These are phyloP conservation scores for Chaetogeoica ovagalla DNA, from an alignment of 2,888 invertebrate genomes.

Conservation along the genomic window DNA sequence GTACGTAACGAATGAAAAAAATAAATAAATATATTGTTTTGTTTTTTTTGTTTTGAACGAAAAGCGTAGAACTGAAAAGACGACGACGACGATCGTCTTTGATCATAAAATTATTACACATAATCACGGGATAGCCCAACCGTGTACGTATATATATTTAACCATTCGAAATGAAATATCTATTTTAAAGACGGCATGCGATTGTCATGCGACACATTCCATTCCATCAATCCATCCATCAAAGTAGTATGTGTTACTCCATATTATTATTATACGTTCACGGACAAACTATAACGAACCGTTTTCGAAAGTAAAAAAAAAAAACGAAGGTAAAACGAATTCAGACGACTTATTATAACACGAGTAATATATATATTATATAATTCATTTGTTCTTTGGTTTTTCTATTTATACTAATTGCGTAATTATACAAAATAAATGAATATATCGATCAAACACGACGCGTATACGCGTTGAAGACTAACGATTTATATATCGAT, in stretches of 20 bases:
- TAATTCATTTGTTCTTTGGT: too few relatives aligned
- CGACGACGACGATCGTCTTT: not conserved
- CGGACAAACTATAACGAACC: slow-evolving; percentile 9
- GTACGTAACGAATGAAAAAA: not conserved
- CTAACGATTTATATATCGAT: not conserved
- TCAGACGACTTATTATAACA: not conserved
- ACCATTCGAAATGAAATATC: slow-evolving; percentile 4
- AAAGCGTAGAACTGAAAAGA: not conserved
- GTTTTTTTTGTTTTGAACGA: not conserved
- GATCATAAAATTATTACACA: slow-evolving; percentile 11
- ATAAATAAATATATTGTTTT: too few relatives aligned
- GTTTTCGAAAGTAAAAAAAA: slow-evolving; percentile 33
- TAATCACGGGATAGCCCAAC: not conserved
- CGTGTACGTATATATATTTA: not conserved
- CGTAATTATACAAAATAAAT: not conserved
- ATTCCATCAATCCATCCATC: slow-evolving; percentile 5
- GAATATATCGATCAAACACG: not conserved
- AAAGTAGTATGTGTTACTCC: not conserved
- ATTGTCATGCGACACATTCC: slow-evolving; percentile 6
- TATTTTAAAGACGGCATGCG: not conserved
- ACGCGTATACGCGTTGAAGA: not conserved
- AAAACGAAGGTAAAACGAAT: slow-evolving; percentile 17
- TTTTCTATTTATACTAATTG: too few relatives aligned
- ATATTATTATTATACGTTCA: not conserved
- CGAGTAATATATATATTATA: not conserved